A percentile compares a stretch with the other conserved stretches of the same genome.
phyloP scores from a whole-genome alignment of 2,113 vertebrate genomes.

The Mesembrinibis cayennensis region DNA sequence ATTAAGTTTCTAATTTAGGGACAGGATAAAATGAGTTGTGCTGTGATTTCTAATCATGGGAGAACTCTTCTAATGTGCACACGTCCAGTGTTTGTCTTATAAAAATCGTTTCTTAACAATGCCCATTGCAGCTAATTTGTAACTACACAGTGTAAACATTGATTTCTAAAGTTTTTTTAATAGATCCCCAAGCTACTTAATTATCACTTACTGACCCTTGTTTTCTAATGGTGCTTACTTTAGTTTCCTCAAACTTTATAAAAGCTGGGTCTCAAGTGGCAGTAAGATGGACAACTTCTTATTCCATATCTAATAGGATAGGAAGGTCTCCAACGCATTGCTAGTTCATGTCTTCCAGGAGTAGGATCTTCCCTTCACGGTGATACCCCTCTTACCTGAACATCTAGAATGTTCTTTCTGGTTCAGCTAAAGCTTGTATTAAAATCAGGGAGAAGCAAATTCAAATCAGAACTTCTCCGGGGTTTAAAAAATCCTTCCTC shows the following conservation, averaged over 20 bases:
- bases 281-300: conserved; percentile 20
- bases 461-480: background rate
- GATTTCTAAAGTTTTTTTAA: conserved; percentile 65
- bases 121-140: conserved; percentile 74
- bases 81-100: conserved; percentile 42
- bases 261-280: conserved; percentile 25
- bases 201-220: conserved; percentile 68
- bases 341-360: background rate
- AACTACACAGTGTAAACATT: conserved; percentile 60
- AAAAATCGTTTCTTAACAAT: conserved; percentile 67
- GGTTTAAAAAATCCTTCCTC: background rate
- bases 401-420: background rate
- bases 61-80: conserved; percentile 41
- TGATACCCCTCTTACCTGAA: background rate
- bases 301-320: conserved; percentile 17
- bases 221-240: conserved; percentile 62
- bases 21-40: conserved; percentile 52
- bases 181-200: conserved; percentile 73
- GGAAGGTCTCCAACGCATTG: background rate
- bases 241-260: conserved; percentile 42
- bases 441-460: background rate
- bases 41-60: conserved; percentile 53
- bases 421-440: background rate
- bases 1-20: conserved; percentile 66
- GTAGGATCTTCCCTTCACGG: background rate